Evolutionary conservation across 1,140 invertebrate species (phyloP), one percentile per base, ranked within the genome.

Genomic region (Nasonia giraulti): DNA sequence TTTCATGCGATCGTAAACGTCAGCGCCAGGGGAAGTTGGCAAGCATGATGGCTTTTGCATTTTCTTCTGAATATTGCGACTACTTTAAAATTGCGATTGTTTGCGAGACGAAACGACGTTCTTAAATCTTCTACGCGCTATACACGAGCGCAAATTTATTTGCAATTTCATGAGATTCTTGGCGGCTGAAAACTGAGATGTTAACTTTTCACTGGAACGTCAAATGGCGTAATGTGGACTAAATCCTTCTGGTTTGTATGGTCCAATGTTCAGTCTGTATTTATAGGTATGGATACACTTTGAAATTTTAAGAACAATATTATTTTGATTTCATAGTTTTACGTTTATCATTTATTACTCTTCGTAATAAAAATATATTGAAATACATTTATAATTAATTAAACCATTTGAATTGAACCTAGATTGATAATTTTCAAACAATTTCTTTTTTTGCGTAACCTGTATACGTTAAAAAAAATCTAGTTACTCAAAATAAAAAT

Each of bases 1-100:
- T 40, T 82, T 82, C 23, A 50, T 40, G n/a, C 44, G n/a, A 71
- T 83, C 74, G 37, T 83, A 83, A 83, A 83, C 33, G 44, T 55
- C 33, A 20, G 0, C 17, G 20, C 0, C 66, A 12, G n/a, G 31
- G 3, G 27, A 83, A 71, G 23, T 20, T 14, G 4, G 5, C n/a
- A 47, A 55, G 37, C 55, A 55, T 78, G 8, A 83, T 83, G 37
- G n/a, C 12, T 50, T 78, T 50, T 37, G 27, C 44, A 55, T 77
- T 78, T 77, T 37, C 27, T 77, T 83, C 47, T 66, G 14, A 78
- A 73, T 78, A 50, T 71, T 37, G 14, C 44, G 23, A 77, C 20
- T 76, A 20, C 50, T 83, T 27, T 14, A n/a, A 71, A 78, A 78
- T 37, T 78, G 40, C 23, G 66, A 69, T 69, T 23, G 55, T 80